Base-by-base conservation (phyloP, 2,113 vertebrate genomes). In the Nesospiza acunhae region DNA sequence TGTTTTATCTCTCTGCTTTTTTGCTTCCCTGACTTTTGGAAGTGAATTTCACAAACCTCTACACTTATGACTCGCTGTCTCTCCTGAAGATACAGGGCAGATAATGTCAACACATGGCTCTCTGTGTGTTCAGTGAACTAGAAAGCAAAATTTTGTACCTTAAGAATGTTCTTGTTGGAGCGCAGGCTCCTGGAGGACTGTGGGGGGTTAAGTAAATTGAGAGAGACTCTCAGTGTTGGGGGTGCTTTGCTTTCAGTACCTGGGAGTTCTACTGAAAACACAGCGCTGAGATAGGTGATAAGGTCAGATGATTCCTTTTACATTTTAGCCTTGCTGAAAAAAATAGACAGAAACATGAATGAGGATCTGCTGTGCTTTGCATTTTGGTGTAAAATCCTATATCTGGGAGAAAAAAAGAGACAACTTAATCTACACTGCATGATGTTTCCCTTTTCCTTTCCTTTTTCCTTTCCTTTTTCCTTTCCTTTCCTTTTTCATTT, bases 51-150 rank as follows among this genome's bases (percentile, higher is more conserved):
- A 75, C 70, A 89, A 83, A 82, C 46, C 73, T 84, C 56, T 62
- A 49, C 44, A 21, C 78, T 94, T 84, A 68, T 3, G 37, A 59
- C 50, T 85, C 0, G 0, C 62, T 85, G 56, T 39, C 50, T 94
- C 78, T 85, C 94, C 59, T 80, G 44, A 88, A 95, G 96, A 96
- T 44, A 70, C 50, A 24, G 72, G 41, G 44, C 60, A 94, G 52
- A 83, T 77, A 92, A 91, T 68, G 52, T 52, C 87, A 95, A 77
- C 77, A 95, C 88, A 80, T 4, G 8, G 55, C 28, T 73, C 78
- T 76, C 75, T 21, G 26, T 37, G 50, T 12, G 18, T 55, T 93
- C 72, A 70, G 33, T 56, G 72, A 90, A 41, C 68, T 88, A 77
- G 68, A 96, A 95, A 85, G 62, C 47, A 88, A 86, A 60, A 56